Conservation (phyloP, 1,140 invertebrate species). For the Wasmannia auropunctata region DNA sequence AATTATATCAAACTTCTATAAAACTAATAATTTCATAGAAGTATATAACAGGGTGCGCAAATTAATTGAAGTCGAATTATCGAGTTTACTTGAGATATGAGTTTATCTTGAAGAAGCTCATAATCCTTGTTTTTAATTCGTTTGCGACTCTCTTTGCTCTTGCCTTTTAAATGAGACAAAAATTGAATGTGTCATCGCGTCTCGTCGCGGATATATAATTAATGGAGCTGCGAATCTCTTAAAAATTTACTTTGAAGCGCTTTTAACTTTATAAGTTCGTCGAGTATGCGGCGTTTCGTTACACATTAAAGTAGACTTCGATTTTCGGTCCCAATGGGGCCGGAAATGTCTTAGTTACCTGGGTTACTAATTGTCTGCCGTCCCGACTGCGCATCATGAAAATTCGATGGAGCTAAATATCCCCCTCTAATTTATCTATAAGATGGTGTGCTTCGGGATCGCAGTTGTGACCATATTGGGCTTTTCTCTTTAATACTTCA, state of each 20-base stretch:
- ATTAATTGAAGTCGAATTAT: not conserved
- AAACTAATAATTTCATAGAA: not conserved
- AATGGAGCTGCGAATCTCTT: not conserved
- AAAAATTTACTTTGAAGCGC: not conserved
- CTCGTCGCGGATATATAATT: not conserved
- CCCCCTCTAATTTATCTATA: not conserved
- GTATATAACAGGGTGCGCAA: not conserved
- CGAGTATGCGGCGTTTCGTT: not conserved
- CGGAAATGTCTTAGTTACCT: not conserved
- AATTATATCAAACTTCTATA: not conserved
- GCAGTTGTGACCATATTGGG: too few relatives aligned
- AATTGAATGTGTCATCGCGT: not conserved
- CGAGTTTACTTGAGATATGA: not conserved
- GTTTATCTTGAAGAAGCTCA: not conserved
- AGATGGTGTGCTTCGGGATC: not conserved
- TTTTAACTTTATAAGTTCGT: not conserved
- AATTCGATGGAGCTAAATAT: not conserved
- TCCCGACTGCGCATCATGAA: not conserved
- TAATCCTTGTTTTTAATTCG: not conserved
- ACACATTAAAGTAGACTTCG: not conserved
- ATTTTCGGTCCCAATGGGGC: not conserved
- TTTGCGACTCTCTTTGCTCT: not conserved
- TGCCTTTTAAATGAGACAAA: not conserved
- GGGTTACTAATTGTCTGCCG: slow-evolving; percentile 2
- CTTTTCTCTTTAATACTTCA: not conserved